phyloP scores from a whole-genome alignment of 2,113 vertebrate species.

The Gracilinanus agilis region DNA sequence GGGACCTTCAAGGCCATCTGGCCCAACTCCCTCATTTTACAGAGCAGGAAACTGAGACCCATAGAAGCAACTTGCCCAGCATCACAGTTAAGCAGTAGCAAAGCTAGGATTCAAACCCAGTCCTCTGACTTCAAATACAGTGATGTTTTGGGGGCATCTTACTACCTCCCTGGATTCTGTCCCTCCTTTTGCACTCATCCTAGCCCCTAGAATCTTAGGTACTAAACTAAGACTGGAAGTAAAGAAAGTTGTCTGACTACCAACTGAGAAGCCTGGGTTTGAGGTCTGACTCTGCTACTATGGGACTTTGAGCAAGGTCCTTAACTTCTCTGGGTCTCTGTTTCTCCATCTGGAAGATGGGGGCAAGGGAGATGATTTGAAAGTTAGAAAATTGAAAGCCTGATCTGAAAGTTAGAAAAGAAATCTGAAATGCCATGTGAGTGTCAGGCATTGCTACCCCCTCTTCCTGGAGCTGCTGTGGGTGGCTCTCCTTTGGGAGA shows the following conservation, averaged over 20 bases:
- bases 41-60: background rate
- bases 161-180: background rate
- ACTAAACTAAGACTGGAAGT: background rate
- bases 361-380: background rate
- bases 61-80: background rate
- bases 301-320: background rate
- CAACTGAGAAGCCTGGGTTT: background rate
- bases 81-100: background rate
- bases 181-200: background rate
- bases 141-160: background rate
- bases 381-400: background rate
- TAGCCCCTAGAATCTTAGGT: background rate
- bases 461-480: background rate
- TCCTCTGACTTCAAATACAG: background rate
- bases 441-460: background rate
- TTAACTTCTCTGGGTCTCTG: background rate
- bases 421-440: background rate
- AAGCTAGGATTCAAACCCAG: background rate
- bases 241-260: background rate
- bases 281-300: background rate
- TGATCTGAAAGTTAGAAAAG: background rate
- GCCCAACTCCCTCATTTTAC: background rate
- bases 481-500: background rate
- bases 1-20: background rate
- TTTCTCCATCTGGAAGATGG: background rate